phyloP scores from a whole-genome alignment of 1,140 invertebrate species.

The Druon quercuslanigerum region DNA sequence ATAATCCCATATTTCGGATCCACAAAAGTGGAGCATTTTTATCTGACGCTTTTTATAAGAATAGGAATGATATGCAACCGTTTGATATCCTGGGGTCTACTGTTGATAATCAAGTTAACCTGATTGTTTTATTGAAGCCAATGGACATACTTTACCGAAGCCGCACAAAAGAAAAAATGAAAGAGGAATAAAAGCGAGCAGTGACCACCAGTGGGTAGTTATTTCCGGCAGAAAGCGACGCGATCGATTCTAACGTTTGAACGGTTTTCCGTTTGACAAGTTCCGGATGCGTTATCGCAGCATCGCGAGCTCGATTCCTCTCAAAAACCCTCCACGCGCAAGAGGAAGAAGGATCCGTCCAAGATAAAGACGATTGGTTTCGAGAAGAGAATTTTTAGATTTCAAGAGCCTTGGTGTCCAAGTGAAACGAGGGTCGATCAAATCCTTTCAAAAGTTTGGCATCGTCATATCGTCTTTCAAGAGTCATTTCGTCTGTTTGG shows the following conservation, averaged over 20 bases:
- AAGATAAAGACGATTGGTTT: not conserved
- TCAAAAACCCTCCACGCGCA: not conserved
- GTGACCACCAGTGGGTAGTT: conserved; percentile 12
- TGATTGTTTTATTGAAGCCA: not conserved
- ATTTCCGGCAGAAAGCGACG: conserved; percentile 23
- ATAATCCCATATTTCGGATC: no score
- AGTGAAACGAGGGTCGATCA: not conserved
- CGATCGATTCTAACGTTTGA: conserved; percentile 18
- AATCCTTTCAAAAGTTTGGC: not conserved
- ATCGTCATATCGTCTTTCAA: no score
- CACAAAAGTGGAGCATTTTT: no score
- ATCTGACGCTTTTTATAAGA: no score
- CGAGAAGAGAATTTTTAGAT: conserved; percentile 1
- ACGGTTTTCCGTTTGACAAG: not conserved
- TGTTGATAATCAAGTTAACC: conserved; percentile 16
- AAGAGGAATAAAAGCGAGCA: not conserved
- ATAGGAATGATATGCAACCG: not conserved
- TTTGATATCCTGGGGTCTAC: not conserved
- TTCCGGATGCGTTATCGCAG: conserved; percentile 19
- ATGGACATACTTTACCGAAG: not conserved
- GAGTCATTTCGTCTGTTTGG: no score
- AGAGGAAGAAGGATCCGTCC: not conserved
- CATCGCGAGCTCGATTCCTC: conserved; percentile 5
- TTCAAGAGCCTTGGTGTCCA: not conserved
- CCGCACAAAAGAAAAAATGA: not conserved